Evolutionary conservation across 1,140 invertebrate genomes (phyloP).

Genomic region (Trinorchestia longiramus): DNA sequence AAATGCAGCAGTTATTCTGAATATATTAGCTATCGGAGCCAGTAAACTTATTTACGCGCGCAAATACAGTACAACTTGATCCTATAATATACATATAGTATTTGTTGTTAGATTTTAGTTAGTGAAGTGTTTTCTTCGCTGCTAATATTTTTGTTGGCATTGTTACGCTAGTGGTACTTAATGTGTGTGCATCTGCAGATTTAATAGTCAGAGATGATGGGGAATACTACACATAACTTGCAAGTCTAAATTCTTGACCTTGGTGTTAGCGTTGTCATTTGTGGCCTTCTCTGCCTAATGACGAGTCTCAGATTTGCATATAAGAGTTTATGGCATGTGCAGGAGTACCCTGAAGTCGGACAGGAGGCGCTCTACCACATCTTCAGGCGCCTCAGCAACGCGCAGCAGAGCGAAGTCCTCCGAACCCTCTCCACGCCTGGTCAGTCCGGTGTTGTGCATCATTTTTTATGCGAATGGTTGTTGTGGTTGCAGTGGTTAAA

Average conservation of each 20-base stretch:
- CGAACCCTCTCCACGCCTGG: constrained; percentile 13
- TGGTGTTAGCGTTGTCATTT: background rate
- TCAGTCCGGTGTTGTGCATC: background rate
- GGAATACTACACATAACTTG: background rate
- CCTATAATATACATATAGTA: too few relatives aligned
- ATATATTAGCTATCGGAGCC: too few relatives aligned
- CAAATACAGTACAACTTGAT: too few relatives aligned
- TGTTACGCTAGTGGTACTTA: too few relatives aligned
- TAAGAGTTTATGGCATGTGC: background rate
- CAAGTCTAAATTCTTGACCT: background rate
- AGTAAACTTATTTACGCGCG: too few relatives aligned
- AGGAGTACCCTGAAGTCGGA: constrained; percentile 34
- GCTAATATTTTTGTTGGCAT: too few relatives aligned
- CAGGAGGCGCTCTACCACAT: constrained; percentile 36
- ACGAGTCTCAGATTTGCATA: too few relatives aligned
- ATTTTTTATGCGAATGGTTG: background rate
- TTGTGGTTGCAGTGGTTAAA: too few relatives aligned
- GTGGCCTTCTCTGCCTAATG: background rate
- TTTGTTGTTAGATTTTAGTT: too few relatives aligned
- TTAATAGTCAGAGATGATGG: background rate
- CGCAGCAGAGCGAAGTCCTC: constrained; percentile 13
- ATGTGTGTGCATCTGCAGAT: too few relatives aligned
- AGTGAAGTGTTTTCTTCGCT: too few relatives aligned
- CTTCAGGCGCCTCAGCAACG: constrained; percentile 17
- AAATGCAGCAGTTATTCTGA: too few relatives aligned